Conservation (phyloP, 2,113 vertebrate genomes). For the Candoia aspera region DNA sequence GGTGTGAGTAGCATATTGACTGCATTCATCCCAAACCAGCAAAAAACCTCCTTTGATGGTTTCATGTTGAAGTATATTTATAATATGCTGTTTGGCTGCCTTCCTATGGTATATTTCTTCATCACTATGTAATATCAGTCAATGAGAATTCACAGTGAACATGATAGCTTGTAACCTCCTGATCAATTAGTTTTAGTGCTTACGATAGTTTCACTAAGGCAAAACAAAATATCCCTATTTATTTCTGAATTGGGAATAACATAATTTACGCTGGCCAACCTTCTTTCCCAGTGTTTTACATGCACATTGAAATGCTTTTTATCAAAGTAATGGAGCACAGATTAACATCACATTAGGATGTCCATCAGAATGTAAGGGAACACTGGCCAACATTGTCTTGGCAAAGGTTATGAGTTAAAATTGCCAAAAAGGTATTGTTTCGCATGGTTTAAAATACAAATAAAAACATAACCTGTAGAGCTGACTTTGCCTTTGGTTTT, state of each 20-base stretch:
- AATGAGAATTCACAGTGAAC: background rate
- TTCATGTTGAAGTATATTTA: too few species aligned
- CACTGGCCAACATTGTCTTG: background rate
- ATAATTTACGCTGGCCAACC: background rate
- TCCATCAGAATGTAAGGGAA: background rate
- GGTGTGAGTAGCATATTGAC: too few species aligned
- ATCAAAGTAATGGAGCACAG: background rate
- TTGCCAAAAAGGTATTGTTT: background rate
- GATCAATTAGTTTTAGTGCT: background rate
- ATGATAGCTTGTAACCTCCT: background rate
- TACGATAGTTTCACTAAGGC: background rate
- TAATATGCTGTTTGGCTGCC: too few species aligned
- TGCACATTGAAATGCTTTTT: background rate
- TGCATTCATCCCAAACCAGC: too few species aligned
- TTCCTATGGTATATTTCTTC: background rate
- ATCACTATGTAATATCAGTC: background rate
- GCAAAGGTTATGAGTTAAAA: background rate
- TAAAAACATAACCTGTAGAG: too few species aligned
- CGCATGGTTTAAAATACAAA: background rate
- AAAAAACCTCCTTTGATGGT: too few species aligned
- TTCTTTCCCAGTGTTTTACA: background rate
- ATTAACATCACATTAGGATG: too few species aligned
- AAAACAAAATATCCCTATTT: background rate
- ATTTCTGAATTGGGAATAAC: background rate
- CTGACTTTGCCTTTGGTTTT: too few species aligned